Evolutionary conservation across 2,113 vertebrate genomes (phyloP), one percentile per base, ranked within the genome.

Genomic region (Pangasianodon gigas): DNA sequence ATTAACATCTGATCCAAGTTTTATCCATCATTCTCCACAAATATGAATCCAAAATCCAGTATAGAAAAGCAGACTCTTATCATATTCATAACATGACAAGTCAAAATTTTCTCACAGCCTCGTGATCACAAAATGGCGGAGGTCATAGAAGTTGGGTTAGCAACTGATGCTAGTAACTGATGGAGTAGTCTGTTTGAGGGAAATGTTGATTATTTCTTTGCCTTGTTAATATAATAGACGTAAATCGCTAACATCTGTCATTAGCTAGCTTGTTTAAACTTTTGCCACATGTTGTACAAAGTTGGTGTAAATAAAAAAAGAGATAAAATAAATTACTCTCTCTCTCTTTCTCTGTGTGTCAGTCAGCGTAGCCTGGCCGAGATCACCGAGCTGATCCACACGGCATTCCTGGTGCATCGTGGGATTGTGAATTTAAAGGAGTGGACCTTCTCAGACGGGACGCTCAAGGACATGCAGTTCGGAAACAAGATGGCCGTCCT

Each of bases 401-500:
- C 98, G 0, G 98, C 98, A 37, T 99, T 99, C 93, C 95, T 99
- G 91, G 98, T 99, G 92, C 98, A 99, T 93, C 97, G 98, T 90
- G 98, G 98, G 74, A 98, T 99, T 77, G 98, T 99, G 24, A 96
- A 99, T 87, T 94, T 99, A 84, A 97, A 95, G 88, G 98, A 98
- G 92, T 96, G 97, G 94, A 98, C 97, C 2, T 95, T 95, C 32
- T 98, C 97, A 0, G 97, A 99, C 11, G 98, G 98, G n/a, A 96
- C 97, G 0, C 94, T 98, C 93, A 98, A 98, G 94, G 98, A 99
- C 94, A 98, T 99, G 98, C 95, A 98, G 87, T 99, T 99, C 95
- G 98, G 98, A 91, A 99, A 99, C 94, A 99, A 99, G 96, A 98
- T 99, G 96, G 98, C 98, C 26, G 94, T 99, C 92, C 91, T 99